Conservation (phyloP, 2,113 vertebrate species). For the Syngnathus scovelli region DNA sequence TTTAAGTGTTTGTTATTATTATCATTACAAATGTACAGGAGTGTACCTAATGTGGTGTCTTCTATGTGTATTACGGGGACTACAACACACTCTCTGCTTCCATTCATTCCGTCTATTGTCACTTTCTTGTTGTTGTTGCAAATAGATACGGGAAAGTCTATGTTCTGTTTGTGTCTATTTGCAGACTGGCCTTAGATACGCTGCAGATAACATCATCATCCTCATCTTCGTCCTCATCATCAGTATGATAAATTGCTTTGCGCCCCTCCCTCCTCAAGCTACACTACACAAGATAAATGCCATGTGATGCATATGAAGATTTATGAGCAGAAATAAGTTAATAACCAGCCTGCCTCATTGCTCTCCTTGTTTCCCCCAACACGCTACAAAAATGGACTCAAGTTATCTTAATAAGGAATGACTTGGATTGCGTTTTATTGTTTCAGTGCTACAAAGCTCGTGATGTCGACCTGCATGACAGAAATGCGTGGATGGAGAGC, state of each 20-base stretch:
- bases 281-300: constrained; percentile 14
- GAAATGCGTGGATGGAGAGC: constrained; percentile 58
- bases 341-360: constrained; percentile 9
- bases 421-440: constrained; percentile 65
- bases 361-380: constrained; percentile 4
- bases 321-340: constrained; percentile 14
- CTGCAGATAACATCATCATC: constrained; percentile 12
- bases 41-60: not conserved
- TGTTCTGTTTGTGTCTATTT: constrained; percentile 23
- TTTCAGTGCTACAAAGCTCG: constrained; percentile 65
- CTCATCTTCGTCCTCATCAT: not conserved
- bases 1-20: not conserved
- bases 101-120: not conserved
- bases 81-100: not conserved
- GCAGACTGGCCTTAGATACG: constrained; percentile 15
- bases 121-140: not conserved
- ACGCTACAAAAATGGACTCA: constrained; percentile 42
- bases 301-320: constrained; percentile 15
- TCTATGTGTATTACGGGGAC: not conserved
- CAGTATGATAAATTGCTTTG: constrained; percentile 14
- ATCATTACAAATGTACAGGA: not conserved
- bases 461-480: constrained; percentile 33
- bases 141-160: not conserved
- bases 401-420: constrained; percentile 37
- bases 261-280: constrained; percentile 8